A percentile compares a stretch with the other conserved stretches of the same genome.
phyloP scores from a whole-genome alignment of 2,888 invertebrate genomes.

The Drosophila planitibia region DNA sequence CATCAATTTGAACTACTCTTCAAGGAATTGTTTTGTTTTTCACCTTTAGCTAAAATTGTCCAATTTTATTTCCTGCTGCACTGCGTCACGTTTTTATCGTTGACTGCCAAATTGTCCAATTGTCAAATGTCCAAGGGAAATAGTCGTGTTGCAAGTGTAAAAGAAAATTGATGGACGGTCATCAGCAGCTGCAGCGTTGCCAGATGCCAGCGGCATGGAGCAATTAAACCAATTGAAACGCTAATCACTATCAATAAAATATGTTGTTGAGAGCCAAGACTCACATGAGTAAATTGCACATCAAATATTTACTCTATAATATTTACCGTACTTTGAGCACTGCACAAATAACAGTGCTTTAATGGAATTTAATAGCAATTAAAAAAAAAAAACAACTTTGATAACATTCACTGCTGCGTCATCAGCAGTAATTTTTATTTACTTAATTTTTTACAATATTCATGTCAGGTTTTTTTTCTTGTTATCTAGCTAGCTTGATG shows the following conservation, averaged over 20 bases:
- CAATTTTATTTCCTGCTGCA: constrained; percentile 9
- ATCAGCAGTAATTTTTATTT: not conserved
- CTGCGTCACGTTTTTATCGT: constrained; percentile 30
- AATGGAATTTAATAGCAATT: constrained; percentile 31
- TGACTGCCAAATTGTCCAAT: constrained; percentile 14
- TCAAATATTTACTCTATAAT: not conserved
- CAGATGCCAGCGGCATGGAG: constrained; percentile 13
- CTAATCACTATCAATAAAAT: constrained; percentile 32
- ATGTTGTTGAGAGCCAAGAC: constrained; percentile 1
- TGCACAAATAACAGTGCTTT: constrained; percentile 10
- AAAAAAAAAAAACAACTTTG: constrained; percentile 10
- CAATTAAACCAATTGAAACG: constrained; percentile 28
- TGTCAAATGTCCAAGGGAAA: constrained; percentile 11
- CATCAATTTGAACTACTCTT: not conserved
- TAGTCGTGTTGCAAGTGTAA: constrained; percentile 15
- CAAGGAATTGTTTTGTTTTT: constrained; percentile 30
- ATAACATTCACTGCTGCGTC: constrained; percentile 14
- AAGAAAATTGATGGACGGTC: constrained; percentile 7
- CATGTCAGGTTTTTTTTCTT: constrained; percentile 14
- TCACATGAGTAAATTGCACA: constrained; percentile 4
- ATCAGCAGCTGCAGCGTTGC: constrained; percentile 20
- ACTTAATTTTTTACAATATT: constrained; percentile 8
- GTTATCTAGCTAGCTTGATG: constrained; percentile 35
- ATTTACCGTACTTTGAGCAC: constrained; percentile 2
- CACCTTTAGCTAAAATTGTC: constrained; percentile 9